phyloP scores from a whole-genome alignment of 2,888 invertebrate genomes.

The Troides oblongomaculatus region DNA sequence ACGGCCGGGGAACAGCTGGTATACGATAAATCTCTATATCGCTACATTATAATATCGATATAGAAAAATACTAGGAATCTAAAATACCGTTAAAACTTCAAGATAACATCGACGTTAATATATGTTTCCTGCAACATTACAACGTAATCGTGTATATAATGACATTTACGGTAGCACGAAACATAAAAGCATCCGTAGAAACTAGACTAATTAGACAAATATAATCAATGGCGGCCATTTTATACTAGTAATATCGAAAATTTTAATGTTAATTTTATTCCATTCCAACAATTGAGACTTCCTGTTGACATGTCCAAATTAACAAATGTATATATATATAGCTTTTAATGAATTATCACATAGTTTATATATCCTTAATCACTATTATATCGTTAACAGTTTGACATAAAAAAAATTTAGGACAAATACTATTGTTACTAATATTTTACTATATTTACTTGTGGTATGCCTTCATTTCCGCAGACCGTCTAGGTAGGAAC shows the following conservation, averaged over 20 bases:
- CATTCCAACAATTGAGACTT: slow-evolving; percentile 6
- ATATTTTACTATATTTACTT: too few species aligned
- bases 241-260: not conserved
- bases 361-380: slow-evolving; percentile 1
- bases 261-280: slow-evolving; percentile 10
- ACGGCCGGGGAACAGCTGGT: too few species aligned
- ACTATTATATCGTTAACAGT: too few species aligned
- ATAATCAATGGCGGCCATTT: not conserved
- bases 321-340: not conserved
- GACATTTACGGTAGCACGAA: not conserved
- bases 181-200: slow-evolving; percentile 6
- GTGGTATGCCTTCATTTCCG: too few species aligned
- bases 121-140: slow-evolving; percentile 3
- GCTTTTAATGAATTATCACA: not conserved
- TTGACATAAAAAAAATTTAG: too few species aligned
- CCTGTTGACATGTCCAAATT: not conserved
- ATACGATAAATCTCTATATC: not conserved
- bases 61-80: not conserved
- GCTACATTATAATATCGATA: not conserved
- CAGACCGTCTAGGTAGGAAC: too few species aligned
- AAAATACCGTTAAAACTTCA: not conserved
- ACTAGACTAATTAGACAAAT: slow-evolving; percentile 7
- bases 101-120: not conserved
- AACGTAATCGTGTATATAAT: not conserved
- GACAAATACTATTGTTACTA: too few species aligned